A percentile compares a stretch with the other conserved stretches of the same genome.
phyloP scores from a whole-genome alignment of 2,797 vertebrate genomes.

The Novumbra hubbsi region DNA sequence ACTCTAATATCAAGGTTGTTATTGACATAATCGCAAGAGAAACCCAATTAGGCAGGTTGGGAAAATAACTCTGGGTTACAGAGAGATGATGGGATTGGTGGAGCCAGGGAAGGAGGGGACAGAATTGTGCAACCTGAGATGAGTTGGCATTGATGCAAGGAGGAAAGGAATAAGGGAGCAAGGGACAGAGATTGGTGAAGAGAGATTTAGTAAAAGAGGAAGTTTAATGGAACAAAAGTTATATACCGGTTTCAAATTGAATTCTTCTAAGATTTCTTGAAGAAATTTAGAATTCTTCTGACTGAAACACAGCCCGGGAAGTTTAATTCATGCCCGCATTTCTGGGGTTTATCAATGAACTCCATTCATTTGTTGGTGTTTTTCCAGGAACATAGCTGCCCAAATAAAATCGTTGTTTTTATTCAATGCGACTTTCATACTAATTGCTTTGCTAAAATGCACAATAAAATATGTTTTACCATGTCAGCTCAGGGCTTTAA shows the following conservation, averaged over 20 bases:
- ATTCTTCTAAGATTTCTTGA: too few species aligned
- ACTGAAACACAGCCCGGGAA: too few species aligned
- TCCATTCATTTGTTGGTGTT: too few species aligned
- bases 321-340: too few species aligned
- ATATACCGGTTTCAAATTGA: neutral
- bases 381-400: too few species aligned
- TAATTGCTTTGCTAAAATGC: too few species aligned
- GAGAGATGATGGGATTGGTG: conserved; percentile 48
- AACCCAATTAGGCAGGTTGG: conserved; percentile 68
- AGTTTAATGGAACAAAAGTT: neutral
- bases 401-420: too few species aligned
- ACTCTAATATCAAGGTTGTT: conserved; percentile 73
- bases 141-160: conserved; percentile 41
- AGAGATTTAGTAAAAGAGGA: neutral
- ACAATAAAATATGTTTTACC: too few species aligned
- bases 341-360: too few species aligned
- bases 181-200: neutral
- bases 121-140: conserved; percentile 38
- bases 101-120: neutral
- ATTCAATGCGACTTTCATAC: too few species aligned
- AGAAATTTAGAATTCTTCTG: too few species aligned
- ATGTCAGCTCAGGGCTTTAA: too few species aligned
- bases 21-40: conserved; percentile 71
- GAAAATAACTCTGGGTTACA: conserved; percentile 58
- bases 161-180: conserved; percentile 13